phyloP scores from a whole-genome alignment of 2,888 invertebrate species.

The Pharmacophagus antenor region DNA sequence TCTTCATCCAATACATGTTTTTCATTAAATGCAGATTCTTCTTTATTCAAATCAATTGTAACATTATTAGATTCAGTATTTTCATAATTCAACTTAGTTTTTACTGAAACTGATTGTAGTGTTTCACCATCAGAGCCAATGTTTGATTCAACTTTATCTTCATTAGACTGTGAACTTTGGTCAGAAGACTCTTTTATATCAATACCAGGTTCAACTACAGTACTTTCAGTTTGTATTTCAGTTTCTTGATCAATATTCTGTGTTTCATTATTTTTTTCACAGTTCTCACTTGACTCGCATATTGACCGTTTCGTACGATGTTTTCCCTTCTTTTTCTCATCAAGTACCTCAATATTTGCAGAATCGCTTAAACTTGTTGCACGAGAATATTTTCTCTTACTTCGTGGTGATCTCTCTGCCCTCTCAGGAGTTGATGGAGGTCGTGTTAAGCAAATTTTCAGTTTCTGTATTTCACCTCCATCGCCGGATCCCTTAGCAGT shows the following conservation, averaged over 20 bases:
- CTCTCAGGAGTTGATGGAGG: conserved; percentile 79
- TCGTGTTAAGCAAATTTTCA: conserved; percentile 83
- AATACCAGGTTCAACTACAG: conserved; percentile 6
- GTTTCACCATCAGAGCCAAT: conserved; percentile 1
- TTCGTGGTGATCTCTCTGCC: conserved; percentile 73
- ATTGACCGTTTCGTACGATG: conserved; percentile 61
- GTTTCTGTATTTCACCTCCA: conserved; percentile 82
- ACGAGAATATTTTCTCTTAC: conserved; percentile 74
- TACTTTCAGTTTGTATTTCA: conserved; percentile 24
- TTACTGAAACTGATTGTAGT: conserved; percentile 26
- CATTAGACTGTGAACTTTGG: conserved; percentile 16
- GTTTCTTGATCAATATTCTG: conserved; percentile 50
- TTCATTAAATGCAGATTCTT: background rate
- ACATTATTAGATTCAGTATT: background rate
- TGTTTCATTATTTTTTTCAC: conserved; percentile 58
- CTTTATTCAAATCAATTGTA: background rate
- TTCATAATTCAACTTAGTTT: conserved; percentile 27
- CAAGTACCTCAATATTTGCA: conserved; percentile 64
- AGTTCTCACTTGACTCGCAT: conserved; percentile 59
- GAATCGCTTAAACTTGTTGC: conserved; percentile 76
- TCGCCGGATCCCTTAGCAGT: conserved; percentile 69
- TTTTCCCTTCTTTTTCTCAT: conserved; percentile 69
- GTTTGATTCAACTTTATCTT: conserved; percentile 18
- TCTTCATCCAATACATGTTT: background rate
- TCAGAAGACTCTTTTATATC: conserved; percentile 32